These are phyloP conservation scores for Drosophila melanosoma DNA, from an alignment of 2,888 invertebrate genomes.

Conservation along the genomic window DNA sequence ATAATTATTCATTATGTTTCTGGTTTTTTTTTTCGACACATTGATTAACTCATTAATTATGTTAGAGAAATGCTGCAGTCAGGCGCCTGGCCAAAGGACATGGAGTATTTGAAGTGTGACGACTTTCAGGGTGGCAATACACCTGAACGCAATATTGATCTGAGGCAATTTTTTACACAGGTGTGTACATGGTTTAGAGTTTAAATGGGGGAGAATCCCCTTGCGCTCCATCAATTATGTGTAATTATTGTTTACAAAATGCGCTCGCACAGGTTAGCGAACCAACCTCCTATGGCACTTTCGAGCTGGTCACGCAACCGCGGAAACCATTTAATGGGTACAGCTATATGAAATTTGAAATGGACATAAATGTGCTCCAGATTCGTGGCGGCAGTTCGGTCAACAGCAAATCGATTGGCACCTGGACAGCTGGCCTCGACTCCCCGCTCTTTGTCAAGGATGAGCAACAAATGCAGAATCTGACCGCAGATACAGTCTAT, in stretches of 20 bases:
- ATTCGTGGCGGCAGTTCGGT: constrained; percentile 91
- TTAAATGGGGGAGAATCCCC: neutral
- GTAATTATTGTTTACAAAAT: constrained; percentile 51
- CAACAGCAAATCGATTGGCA: constrained; percentile 89
- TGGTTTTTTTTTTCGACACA: neutral
- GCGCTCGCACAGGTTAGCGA: constrained; percentile 86
- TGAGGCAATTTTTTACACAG: constrained; percentile 89
- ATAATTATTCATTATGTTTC: neutral
- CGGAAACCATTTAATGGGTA: constrained; percentile 88
- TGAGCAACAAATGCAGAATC: constrained; percentile 89
- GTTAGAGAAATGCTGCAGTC: constrained; percentile 89
- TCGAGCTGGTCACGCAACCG: constrained; percentile 87
- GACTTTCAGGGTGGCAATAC: constrained; percentile 91
- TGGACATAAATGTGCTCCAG: constrained; percentile 89
- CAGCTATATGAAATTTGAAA: constrained; percentile 91
- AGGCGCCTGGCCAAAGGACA: constrained; percentile 90
- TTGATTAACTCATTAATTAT: constrained; percentile 44
- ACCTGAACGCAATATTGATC: constrained; percentile 90
- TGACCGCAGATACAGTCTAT: constrained; percentile 93
- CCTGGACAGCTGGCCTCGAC: constrained; percentile 91
- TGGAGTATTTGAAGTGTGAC: constrained; percentile 91
- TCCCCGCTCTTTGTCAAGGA: constrained; percentile 88
- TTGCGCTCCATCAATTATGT: constrained; percentile 34
- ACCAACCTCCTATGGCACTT: constrained; percentile 89
- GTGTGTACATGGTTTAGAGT: constrained; percentile 83